These are phyloP conservation scores for Euplexia lucipara DNA, from an alignment of 2,888 invertebrate species.

Conservation along the genomic window DNA sequence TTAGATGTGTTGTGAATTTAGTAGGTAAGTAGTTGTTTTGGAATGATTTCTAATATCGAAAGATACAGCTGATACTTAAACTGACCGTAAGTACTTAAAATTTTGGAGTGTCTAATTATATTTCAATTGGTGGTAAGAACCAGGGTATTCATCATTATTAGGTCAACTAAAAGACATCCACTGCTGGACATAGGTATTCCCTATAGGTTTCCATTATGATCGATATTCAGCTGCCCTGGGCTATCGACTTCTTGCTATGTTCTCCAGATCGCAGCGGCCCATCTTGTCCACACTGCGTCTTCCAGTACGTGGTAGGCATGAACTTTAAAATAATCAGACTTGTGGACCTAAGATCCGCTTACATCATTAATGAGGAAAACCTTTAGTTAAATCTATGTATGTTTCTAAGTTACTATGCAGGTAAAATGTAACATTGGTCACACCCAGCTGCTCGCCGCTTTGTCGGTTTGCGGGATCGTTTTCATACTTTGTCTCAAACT, in stretches of 20 bases:
- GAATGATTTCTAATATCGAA: background rate
- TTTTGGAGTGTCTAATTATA: background rate
- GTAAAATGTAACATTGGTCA: background rate
- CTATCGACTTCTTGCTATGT: too few relatives aligned
- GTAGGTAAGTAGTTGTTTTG: constrained; percentile 7
- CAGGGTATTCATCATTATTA: too few relatives aligned
- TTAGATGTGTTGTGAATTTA: background rate
- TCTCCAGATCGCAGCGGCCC: too few relatives aligned
- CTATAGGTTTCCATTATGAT: too few relatives aligned
- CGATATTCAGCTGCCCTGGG: too few relatives aligned
- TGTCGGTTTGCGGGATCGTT: constrained; percentile 15
- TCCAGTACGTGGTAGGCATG: too few relatives aligned
- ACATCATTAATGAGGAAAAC: too few relatives aligned
- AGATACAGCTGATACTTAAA: background rate
- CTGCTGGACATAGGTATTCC: too few relatives aligned
- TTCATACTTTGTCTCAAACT: constrained; percentile 20
- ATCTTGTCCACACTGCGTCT: too few relatives aligned
- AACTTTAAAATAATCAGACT: too few relatives aligned
- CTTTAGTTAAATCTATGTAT: background rate
- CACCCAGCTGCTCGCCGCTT: background rate
- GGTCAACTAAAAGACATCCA: too few relatives aligned
- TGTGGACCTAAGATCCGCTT: too few relatives aligned
- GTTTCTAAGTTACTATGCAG: background rate
- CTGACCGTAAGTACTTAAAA: background rate
- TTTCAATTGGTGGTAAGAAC: background rate